These are phyloP conservation scores for Ispidina picta DNA, from an alignment of 2,797 vertebrate genomes.

Conservation along the genomic window DNA sequence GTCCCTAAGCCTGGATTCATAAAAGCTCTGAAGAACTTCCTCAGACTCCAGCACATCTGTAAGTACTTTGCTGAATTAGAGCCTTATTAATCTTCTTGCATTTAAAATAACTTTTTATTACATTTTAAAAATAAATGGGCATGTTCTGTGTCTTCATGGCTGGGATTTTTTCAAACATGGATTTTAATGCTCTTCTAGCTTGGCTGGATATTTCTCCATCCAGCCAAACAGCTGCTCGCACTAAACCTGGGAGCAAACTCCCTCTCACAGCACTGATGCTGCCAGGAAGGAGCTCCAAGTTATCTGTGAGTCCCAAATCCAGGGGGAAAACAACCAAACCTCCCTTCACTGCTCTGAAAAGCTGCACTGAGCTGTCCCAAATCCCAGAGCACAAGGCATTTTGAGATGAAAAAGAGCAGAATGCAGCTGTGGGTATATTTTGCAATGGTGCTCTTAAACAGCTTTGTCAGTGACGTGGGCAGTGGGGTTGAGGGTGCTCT, in stretches of 20 bases:
- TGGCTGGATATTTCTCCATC: background rate
- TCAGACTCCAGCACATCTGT: conserved; percentile 25
- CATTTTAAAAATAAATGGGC: conserved; percentile 50
- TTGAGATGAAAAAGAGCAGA: conserved; percentile 12
- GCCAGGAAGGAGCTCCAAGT: background rate
- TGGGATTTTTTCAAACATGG: background rate
- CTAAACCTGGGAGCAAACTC: conserved; percentile 32
- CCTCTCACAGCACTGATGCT: background rate
- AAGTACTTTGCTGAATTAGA: conserved; percentile 56
- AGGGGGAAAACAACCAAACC: background rate
- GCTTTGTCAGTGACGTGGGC: background rate
- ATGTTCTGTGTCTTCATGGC: background rate
- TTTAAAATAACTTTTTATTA: conserved; percentile 54
- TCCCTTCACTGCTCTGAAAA: background rate
- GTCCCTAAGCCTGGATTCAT: background rate
- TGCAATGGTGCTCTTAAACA: background rate
- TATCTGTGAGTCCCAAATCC: background rate
- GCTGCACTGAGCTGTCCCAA: background rate
- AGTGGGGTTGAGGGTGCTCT: no score
- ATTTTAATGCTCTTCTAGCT: background rate
- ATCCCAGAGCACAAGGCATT: background rate
- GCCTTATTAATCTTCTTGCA: conserved; percentile 51
- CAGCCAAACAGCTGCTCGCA: background rate
- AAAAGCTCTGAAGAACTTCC: background rate
- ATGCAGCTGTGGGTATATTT: conserved; percentile 38